Evolutionary conservation across 2,888 invertebrate species (phyloP), one percentile per base, ranked within the genome.

Genomic region (Melanargia galathea): DNA sequence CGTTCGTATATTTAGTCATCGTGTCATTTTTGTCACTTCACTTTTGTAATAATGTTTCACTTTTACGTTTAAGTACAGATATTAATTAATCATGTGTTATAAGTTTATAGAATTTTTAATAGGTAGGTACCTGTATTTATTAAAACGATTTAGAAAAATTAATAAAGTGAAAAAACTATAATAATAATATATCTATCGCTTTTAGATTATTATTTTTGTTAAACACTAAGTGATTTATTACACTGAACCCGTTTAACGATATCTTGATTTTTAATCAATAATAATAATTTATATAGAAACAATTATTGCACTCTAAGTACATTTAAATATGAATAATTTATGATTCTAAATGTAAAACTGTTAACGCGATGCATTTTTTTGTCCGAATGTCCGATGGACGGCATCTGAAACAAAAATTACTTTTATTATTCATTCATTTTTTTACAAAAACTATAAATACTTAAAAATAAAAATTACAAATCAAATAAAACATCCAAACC

Each of bases 291-390:
- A 48, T 48, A 48, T 48, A 48, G n/a, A 48, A 22, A 58, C 35
- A 35, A 48, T 16, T 80, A 86, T 86, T 86, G 85, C 84, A 85
- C 84, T n/a, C n/a, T 83, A 75, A 65, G 78, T 82, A 82, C 77
- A 69, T 72, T 68, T 66, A 2, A 43, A 59, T 18, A 46, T 54
- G 46, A 26, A 48, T 73, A 26, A 43, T 73, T 30, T 30, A 74
- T 73, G 75, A 69, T 70, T 73, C 63, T 74, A 71, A 75, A 68
- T 75, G 69, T 75, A 70, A 69, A 56, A 60, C 55, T 61, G 66
- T 70, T 69, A 68, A 22, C 46, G 35, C 22, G n/a, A 46, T 57
- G 55, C 49, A 60, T 65, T 49, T n/a, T 45, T 71, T 62, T 66
- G 62, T 69, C 70, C 69, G 63, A 68, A 20, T 68, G 65, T 48